A percentile compares a stretch with the other conserved stretches of the same genome.
Conservation (phyloP, 2,888 invertebrate species). For the Drosophila quinaria region DNA sequence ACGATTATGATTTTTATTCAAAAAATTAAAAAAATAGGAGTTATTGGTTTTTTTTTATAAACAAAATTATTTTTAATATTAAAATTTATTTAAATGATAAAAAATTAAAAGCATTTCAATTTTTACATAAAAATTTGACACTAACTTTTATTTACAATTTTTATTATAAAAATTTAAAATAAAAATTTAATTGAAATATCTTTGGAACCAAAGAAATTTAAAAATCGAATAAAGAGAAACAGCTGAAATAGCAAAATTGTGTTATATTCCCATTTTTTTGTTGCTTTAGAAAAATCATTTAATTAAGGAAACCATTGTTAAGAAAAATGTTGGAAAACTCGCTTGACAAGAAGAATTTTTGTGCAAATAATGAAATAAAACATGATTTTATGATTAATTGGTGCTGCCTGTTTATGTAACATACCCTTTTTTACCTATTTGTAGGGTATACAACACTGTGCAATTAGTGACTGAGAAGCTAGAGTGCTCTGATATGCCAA, state of each 20-base stretch:
- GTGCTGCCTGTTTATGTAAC: background rate
- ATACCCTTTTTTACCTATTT: background rate
- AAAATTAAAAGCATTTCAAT: no score
- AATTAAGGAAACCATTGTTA: slow-evolving; percentile 40
- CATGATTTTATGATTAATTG: background rate
- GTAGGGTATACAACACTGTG: background rate
- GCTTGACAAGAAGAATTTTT: slow-evolving; percentile 20
- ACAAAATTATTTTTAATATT: no score
- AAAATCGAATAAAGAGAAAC: background rate
- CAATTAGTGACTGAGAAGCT: slow-evolving; percentile 8
- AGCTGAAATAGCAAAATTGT: slow-evolving; percentile 2
- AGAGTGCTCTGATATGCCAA: slow-evolving; percentile 37
- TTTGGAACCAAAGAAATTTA: no score
- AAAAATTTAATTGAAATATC: no score
- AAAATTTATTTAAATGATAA: no score
- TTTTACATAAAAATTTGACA: no score
- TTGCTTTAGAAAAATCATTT: slow-evolving; percentile 34
- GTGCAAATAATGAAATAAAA: slow-evolving; percentile 22
- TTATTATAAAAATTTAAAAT: no score
- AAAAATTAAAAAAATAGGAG: no score
- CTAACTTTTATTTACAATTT: no score
- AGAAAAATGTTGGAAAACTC: slow-evolving; percentile 28
- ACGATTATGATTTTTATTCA: no score
- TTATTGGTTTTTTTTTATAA: no score
- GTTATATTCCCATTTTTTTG: background rate